Conservation (phyloP, 2,888 invertebrate genomes). For the Troglohyphantes excavatus region DNA sequence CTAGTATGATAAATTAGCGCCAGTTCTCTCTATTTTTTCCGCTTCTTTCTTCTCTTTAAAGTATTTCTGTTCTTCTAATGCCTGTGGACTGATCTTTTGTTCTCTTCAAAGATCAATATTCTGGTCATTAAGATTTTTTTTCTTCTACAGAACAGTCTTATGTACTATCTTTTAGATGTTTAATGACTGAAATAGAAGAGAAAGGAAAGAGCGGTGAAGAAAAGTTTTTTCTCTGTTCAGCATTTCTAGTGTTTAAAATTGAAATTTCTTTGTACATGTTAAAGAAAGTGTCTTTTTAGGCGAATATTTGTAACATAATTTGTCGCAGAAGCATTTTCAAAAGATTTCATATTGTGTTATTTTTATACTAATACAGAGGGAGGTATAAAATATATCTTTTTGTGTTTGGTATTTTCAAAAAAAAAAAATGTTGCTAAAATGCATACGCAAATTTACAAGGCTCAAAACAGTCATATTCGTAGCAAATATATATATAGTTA, state of each 20-base stretch:
- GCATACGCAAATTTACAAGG: too few relatives aligned
- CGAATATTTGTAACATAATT: constrained; percentile 11
- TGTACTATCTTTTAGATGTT: constrained; percentile 21
- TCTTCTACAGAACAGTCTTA: background rate
- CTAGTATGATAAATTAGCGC: constrained; percentile 25
- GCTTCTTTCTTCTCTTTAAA: background rate
- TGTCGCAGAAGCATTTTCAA: constrained; percentile 22
- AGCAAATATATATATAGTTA: too few relatives aligned
- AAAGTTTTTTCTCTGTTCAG: constrained; percentile 23
- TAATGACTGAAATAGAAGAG: constrained; percentile 15
- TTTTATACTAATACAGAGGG: too few relatives aligned
- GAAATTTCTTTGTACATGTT: constrained; percentile 35
- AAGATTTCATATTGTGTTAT: background rate
- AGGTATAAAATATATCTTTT: too few relatives aligned
- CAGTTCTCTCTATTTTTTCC: constrained; percentile 21
- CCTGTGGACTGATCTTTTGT: constrained; percentile 44
- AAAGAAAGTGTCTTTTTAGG: constrained; percentile 28
- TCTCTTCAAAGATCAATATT: constrained; percentile 61
- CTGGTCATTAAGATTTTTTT: constrained; percentile 44
- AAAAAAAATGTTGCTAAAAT: too few relatives aligned
- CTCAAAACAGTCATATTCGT: too few relatives aligned
- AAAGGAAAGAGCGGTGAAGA: constrained; percentile 26
- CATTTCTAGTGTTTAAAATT: constrained; percentile 2
- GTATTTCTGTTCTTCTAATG: constrained; percentile 28
- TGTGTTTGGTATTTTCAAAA: too few relatives aligned